Percentiles rank a stretch among this genome's conserved stretches.
Conservation (phyloP, 2,888 invertebrate genomes). For the Cantharis lateralis region DNA sequence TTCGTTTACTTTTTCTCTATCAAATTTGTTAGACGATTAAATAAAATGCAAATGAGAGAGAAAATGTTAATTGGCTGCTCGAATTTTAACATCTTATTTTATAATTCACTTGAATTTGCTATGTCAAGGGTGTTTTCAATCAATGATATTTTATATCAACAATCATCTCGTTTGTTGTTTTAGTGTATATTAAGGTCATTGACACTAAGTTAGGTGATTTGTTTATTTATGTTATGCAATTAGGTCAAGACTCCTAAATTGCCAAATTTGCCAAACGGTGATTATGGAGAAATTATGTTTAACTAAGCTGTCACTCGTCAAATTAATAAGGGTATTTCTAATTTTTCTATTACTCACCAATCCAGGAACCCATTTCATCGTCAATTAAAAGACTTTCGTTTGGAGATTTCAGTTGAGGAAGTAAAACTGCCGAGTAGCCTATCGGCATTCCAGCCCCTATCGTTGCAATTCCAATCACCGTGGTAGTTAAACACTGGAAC, state of each 20-base stretch:
- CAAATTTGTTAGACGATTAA: not conserved
- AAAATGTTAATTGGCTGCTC: not conserved
- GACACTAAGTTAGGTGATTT: slow-evolving; percentile 18
- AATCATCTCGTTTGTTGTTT: slow-evolving; percentile 27
- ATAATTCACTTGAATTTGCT: not conserved
- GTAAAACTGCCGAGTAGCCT: slow-evolving; percentile 76
- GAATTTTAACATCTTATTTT: not conserved
- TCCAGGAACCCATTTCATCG: slow-evolving; percentile 78
- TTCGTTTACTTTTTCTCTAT: not conserved
- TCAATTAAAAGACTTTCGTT: slow-evolving; percentile 67
- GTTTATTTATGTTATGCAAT: slow-evolving; percentile 29
- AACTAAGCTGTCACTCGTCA: not conserved
- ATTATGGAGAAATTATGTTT: not conserved
- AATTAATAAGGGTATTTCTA: not conserved
- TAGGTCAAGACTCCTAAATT: slow-evolving; percentile 31
- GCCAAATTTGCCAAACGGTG: slow-evolving; percentile 24
- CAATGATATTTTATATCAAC: slow-evolving; percentile 19
- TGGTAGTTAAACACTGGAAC: slow-evolving; percentile 69
- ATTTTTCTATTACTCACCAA: slow-evolving; percentile 59
- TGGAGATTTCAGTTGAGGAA: slow-evolving; percentile 69
- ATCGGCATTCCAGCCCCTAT: slow-evolving; percentile 82
- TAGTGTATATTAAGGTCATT: slow-evolving; percentile 29
- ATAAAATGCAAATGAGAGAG: not conserved
- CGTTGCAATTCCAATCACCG: slow-evolving; percentile 71
- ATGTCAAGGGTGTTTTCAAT: slow-evolving; percentile 28